Percentiles rank a stretch among this genome's conserved stretches.
Conservation (phyloP, 1,140 invertebrate species). For the Coptotermes formosanus region DNA sequence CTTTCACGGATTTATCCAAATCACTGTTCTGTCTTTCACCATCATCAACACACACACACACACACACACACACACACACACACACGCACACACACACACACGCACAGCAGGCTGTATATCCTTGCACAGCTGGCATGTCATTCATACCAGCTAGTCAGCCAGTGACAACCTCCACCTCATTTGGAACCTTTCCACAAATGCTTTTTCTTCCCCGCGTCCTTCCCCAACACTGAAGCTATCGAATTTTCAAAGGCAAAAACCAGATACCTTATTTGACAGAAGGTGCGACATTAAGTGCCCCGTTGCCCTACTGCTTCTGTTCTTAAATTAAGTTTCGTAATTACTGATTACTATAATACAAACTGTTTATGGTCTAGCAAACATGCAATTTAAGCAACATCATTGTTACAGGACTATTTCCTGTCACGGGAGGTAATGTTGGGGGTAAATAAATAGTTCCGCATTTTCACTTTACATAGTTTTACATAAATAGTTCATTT, state of each 20-base stretch:
- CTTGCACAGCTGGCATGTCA: background rate
- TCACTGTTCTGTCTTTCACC: background rate
- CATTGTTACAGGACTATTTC: too few relatives aligned
- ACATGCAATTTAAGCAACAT: too few relatives aligned
- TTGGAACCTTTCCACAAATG: background rate
- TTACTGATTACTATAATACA: too few relatives aligned
- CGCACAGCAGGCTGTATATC: too few relatives aligned
- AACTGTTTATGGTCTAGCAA: too few relatives aligned
- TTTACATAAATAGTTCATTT: too few relatives aligned
- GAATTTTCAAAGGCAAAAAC: background rate
- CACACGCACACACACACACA: background rate
- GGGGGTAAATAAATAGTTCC: too few relatives aligned
- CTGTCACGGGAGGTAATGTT: too few relatives aligned
- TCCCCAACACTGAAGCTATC: background rate
- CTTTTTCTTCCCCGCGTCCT: background rate
- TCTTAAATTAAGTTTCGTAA: too few relatives aligned
- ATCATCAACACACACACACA: background rate
- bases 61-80: background rate
- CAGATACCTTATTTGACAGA: background rate
- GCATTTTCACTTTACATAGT: too few relatives aligned
- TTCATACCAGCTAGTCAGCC: background rate
- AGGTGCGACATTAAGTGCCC: background rate
- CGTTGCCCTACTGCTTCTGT: background rate
- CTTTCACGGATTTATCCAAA: background rate
- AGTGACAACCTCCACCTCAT: background rate